A percentile compares a stretch with the other conserved stretches of the same genome.
Evolutionary conservation across 2,797 vertebrate species (phyloP).

Genomic region (Chloroceryle inda): DNA sequence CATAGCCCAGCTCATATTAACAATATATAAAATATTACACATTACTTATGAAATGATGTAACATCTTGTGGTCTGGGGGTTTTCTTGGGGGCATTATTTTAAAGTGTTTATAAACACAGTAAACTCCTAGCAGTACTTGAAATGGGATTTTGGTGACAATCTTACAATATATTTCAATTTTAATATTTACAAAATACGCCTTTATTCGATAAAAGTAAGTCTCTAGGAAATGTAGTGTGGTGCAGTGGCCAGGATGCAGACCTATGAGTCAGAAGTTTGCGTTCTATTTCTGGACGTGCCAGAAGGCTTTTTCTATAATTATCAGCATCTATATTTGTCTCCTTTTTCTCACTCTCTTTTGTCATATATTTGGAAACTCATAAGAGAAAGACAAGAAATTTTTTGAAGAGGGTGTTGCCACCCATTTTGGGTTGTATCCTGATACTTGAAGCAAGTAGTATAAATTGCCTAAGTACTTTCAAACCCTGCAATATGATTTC

Average conservation of each 20-base stretch:
- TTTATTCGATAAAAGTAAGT: conserved; percentile 3
- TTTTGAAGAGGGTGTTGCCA: conserved; percentile 3
- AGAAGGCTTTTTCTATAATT: conserved; percentile 71
- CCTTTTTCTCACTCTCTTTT: conserved; percentile 25
- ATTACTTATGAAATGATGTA: background rate
- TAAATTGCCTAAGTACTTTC: background rate
- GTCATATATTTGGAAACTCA: conserved; percentile 53
- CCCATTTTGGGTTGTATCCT: background rate
- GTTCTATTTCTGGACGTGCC: conserved; percentile 26
- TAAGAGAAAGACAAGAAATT: conserved; percentile 24
- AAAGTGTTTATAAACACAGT: background rate
- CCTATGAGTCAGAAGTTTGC: conserved; percentile 58
- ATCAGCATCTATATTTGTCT: conserved; percentile 55
- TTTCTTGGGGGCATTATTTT: background rate
- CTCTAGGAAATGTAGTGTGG: background rate
- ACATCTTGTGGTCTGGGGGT: background rate
- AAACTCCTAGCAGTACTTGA: background rate
- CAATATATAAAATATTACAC: background rate
- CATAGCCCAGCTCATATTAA: background rate
- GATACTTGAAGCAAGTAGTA: background rate
- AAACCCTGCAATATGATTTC: background rate
- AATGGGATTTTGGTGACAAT: background rate
- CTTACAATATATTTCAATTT: background rate
- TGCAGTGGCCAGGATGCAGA: conserved; percentile 24
- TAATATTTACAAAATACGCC: background rate